Conservation (phyloP, 1,140 invertebrate genomes). For the Papilio polyxenes region DNA sequence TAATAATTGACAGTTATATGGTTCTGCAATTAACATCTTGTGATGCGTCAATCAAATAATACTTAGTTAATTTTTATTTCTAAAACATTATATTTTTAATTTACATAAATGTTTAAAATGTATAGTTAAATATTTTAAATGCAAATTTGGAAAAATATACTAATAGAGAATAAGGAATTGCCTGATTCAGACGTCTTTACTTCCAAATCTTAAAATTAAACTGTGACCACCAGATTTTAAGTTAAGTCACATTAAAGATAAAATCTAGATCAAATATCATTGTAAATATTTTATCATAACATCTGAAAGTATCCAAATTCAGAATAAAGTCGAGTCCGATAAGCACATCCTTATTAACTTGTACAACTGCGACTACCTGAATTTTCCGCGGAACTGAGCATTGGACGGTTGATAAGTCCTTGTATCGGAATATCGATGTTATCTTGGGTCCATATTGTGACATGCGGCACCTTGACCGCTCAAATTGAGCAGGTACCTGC, state of each 20-base stretch:
- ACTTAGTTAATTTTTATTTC: background rate
- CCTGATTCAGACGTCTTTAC: too few relatives aligned
- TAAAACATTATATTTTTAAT: too few relatives aligned
- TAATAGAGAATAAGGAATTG: too few relatives aligned
- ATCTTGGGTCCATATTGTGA: constrained; percentile 74
- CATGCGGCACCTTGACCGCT: constrained; percentile 72
- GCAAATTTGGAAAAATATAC: background rate
- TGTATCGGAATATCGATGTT: constrained; percentile 53
- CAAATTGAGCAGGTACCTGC: constrained; percentile 73
- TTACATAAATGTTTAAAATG: too few relatives aligned
- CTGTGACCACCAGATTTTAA: background rate
- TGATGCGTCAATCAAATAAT: background rate
- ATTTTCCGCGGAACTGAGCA: constrained; percentile 72
- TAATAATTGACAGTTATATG: background rate
- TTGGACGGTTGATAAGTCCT: constrained; percentile 41
- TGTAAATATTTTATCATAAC: constrained; percentile 8
- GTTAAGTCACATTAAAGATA: background rate
- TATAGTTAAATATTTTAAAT: background rate
- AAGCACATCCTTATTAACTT: background rate
- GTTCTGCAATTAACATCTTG: background rate
- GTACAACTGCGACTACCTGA: constrained; percentile 28
- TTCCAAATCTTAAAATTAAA: background rate
- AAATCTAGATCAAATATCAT: background rate
- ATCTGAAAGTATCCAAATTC: constrained; percentile 18
- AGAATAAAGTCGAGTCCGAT: background rate